Conservation (phyloP, 1,140 invertebrate genomes). For the Pemphigus obesinymphae region DNA sequence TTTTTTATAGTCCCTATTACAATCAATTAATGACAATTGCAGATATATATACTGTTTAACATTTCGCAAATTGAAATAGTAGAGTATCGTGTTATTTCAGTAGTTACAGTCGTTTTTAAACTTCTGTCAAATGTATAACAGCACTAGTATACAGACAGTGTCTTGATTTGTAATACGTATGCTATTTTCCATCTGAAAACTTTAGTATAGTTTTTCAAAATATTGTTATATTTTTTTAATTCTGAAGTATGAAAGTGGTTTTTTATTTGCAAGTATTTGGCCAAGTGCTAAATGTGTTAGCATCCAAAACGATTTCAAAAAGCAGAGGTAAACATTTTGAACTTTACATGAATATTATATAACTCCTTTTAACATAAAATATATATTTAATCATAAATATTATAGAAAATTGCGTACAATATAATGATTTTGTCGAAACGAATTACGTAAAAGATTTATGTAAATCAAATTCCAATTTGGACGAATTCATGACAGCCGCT, state of each 20-base stretch:
- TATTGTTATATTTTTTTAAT: too few species aligned
- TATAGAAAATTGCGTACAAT: not conserved
- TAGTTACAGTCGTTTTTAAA: not conserved
- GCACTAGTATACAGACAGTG: too few species aligned
- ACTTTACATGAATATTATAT: not conserved
- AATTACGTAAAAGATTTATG: not conserved
- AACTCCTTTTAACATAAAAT: too few species aligned
- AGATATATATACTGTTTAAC: not conserved
- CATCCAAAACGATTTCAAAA: not conserved
- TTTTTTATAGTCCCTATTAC: not conserved
- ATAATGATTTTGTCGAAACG: not conserved
- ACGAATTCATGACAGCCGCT: constrained; percentile 55
- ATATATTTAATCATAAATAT: too few species aligned
- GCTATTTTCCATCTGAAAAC: not conserved
- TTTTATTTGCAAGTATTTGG: not conserved
- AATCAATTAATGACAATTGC: not conserved
- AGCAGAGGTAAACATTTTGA: not conserved
- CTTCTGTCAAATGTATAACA: not conserved
- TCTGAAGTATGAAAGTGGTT: not conserved
- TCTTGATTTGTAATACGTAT: not conserved
- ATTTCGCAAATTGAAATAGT: too few species aligned
- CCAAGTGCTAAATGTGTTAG: not conserved
- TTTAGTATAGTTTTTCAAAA: not conserved
- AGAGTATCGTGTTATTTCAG: too few species aligned
- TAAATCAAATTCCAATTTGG: not conserved